Conservation (phyloP, 2,888 invertebrate species). For the Helobdella robusta region DNA sequence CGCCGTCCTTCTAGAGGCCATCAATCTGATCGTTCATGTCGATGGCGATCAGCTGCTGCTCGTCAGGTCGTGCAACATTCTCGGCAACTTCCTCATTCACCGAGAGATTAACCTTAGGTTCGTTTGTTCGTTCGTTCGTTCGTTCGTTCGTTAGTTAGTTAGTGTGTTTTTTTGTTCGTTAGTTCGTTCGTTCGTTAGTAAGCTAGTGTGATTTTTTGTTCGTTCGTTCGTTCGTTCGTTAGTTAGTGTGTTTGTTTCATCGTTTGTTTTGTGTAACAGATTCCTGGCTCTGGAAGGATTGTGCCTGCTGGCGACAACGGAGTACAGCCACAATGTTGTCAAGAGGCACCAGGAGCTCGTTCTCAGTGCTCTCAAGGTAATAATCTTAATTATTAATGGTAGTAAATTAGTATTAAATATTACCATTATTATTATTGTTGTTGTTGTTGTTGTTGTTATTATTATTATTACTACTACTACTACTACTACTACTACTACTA, state of each 20-base stretch:
- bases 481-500: no score
- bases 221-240: neutral
- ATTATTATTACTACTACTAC: no score
- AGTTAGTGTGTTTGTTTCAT: neutral
- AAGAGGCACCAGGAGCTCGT: conserved; percentile 99
- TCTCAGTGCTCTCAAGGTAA: conserved; percentile 84
- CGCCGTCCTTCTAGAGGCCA: conserved; percentile 97
- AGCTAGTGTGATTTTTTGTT: neutral
- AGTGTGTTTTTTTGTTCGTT: no score
- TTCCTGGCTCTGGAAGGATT: conserved; percentile 96
- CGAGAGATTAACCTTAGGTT: conserved; percentile 90
- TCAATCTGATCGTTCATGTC: conserved; percentile 97
- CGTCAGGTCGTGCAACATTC: conserved; percentile 93
- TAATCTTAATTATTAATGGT: no score
- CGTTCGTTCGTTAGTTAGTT: conserved; percentile 34
- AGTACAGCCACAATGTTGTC: conserved; percentile 97
- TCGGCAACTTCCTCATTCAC: conserved; percentile 85
- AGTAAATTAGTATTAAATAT: no score
- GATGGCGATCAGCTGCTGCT: conserved; percentile 92
- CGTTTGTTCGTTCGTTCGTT: neutral
- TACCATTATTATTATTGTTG: no score
- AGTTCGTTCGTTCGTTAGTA: no score
- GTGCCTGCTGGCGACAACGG: conserved; percentile 96
- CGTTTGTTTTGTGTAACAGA: conserved; percentile 42
- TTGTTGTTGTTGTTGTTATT: no score